phyloP scores from a whole-genome alignment of 23 tunicate species.

The Styela plicata region DNA sequence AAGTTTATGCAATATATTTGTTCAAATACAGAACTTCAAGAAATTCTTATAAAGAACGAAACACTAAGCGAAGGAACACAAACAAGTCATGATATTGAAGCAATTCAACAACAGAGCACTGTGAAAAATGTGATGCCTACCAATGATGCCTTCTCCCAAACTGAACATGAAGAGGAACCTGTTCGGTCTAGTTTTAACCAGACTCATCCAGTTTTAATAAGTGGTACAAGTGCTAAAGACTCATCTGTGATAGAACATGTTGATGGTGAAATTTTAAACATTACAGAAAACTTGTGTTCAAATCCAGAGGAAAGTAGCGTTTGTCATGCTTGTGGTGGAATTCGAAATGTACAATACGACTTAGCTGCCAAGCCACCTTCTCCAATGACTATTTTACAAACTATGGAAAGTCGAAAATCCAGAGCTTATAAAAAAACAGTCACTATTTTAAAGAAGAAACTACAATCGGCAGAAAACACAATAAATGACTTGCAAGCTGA shows the following conservation, averaged over 20 bases:
- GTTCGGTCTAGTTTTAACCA: not conserved
- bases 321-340: not conserved
- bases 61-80: not conserved
- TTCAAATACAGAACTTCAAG: not conserved
- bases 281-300: not conserved
- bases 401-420: conserved; percentile 45
- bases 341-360: not conserved
- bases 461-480: conserved; percentile 40
- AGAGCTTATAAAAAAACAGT: conserved; percentile 85
- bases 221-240: too few species aligned
- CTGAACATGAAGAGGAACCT: conserved; percentile 22
- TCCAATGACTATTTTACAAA: conserved; percentile 40
- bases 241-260: too few species aligned
- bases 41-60: not conserved
- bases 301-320: not conserved
- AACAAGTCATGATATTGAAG: not conserved
- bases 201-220: too few species aligned
- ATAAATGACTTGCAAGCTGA: conserved; percentile 9
- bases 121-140: not conserved
- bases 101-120: not conserved
- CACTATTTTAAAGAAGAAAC: conserved; percentile 43
- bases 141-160: conserved; percentile 21
- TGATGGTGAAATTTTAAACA: too few species aligned
- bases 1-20: too few species aligned
- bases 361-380: conserved; percentile 29